Evolutionary conservation across 2,888 invertebrate species (phyloP).

Genomic region (Drosophila prostipennis): DNA sequence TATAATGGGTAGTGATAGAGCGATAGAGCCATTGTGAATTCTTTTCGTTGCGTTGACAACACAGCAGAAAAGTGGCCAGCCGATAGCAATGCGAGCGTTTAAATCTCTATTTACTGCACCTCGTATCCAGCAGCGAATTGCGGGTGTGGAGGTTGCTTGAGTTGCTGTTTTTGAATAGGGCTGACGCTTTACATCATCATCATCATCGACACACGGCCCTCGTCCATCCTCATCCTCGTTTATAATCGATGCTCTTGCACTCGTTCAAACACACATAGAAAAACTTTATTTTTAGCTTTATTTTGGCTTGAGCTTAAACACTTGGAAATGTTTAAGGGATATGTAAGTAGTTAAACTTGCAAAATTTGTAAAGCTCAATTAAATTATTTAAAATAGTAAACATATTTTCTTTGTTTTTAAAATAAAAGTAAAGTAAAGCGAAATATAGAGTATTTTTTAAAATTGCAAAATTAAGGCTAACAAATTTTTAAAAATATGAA

Average conservation of each 20-base stretch:
- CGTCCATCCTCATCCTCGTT: conserved; percentile 27
- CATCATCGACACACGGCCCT: conserved; percentile 44
- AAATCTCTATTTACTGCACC: conserved; percentile 81
- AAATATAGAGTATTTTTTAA: too few species aligned
- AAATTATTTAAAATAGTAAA: too few species aligned
- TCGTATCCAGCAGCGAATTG: conserved; percentile 46
- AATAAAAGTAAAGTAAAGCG: too few species aligned
- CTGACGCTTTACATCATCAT: conserved; percentile 61
- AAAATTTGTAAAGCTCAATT: too few species aligned
- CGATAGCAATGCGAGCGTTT: conserved; percentile 65
- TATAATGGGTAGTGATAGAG: not conserved
- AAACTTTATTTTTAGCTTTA: too few species aligned
- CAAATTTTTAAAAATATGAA: too few species aligned
- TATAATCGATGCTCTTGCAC: conserved; percentile 33
- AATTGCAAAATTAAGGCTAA: too few species aligned
- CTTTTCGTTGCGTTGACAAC: conserved; percentile 51
- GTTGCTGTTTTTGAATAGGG: conserved; percentile 35
- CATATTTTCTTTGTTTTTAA: too few species aligned
- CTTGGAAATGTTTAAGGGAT: too few species aligned
- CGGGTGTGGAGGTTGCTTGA: conserved; percentile 42
- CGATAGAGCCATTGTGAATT: not conserved
- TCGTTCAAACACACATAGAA: conserved; percentile 5
- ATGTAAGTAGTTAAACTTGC: too few species aligned
- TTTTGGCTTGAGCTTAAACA: too few species aligned
- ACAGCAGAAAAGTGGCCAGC: conserved; percentile 50